Evolutionary conservation across 2,888 invertebrate genomes (phyloP), one percentile per base, ranked within the genome.

Genomic region (Agonopterix arenella): DNA sequence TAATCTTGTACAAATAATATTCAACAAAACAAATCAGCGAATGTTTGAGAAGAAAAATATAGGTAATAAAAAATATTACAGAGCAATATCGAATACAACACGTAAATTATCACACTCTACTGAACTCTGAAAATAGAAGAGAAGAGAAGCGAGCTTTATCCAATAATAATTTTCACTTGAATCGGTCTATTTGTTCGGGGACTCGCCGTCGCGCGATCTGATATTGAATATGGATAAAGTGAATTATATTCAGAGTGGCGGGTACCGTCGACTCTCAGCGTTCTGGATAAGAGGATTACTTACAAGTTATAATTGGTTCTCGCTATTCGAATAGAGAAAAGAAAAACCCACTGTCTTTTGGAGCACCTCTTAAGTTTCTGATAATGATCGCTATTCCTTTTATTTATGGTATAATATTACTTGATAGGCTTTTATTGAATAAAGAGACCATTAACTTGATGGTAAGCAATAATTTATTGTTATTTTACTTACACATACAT

Each of bases 151-250:
- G 76, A 70, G 78, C 76, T 82, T 83, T 82, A 85, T 84, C 77
- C 84, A 84, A 88, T 85, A 84, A 85, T 84, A 86, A 85, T 85
- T 84, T 77, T 84, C 85, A 85, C 83, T 86, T 74, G 83, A 79
- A 79, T 80, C 82, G 84, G 76, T 84, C 81, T 85, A 85, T 86
- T 88, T 88, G 84, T 79, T 75, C 80, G 75, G 70, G 76, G 80
- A 80, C 79, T 74, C 80, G 75, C 70, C 77, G 80, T 82, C 80
- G 81, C 76, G 72, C 81, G 82, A 84, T 84, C 82, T 83, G 86
- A 86, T 86, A 86, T 86, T 85, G 84, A 88, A 86, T 86, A 84
- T 84, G 82, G 83, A 84, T 84, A 85, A 85, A 84, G 81, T 84
- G 84, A 85, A 83, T 85, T 85, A 84, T 84, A 79, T 79, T 76